Percentiles rank a stretch among this genome's conserved stretches.
Conservation (phyloP, 1,140 invertebrate species). For the Pectinophora gossypiella region DNA sequence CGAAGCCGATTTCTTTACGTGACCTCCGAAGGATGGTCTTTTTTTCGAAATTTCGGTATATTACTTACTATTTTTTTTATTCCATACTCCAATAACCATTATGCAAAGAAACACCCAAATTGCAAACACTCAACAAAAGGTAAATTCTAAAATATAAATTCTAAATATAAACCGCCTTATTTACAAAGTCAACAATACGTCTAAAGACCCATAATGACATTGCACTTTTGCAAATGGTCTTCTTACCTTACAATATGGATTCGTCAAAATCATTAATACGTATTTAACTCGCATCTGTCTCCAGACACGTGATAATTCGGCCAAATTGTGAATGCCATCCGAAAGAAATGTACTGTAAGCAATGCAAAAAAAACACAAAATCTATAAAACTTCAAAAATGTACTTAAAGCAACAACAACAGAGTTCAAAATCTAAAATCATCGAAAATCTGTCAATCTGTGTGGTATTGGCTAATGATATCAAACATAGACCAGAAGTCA, state of each 20-base stretch:
- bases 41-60: too few relatives aligned
- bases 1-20: too few relatives aligned
- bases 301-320: neutral
- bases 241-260: neutral
- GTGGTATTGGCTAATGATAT: neutral
- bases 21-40: too few relatives aligned
- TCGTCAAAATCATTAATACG: conserved; percentile 16
- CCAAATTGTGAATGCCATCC: too few relatives aligned
- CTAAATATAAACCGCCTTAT: neutral
- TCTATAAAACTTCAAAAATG: neutral
- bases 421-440: neutral
- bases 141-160: too few relatives aligned
- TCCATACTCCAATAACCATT: too few relatives aligned
- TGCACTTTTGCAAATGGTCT: neutral
- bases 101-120: too few relatives aligned
- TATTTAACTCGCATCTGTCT: conserved; percentile 19
- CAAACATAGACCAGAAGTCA: conserved; percentile 23
- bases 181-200: neutral
- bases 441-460: neutral
- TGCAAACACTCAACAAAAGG: too few relatives aligned
- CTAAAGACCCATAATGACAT: neutral
- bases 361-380: neutral
- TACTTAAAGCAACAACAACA: neutral
- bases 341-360: neutral
- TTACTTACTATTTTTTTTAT: too few relatives aligned